Conservation (phyloP, 1,140 invertebrate species). For the Lasioglossum albipes region DNA sequence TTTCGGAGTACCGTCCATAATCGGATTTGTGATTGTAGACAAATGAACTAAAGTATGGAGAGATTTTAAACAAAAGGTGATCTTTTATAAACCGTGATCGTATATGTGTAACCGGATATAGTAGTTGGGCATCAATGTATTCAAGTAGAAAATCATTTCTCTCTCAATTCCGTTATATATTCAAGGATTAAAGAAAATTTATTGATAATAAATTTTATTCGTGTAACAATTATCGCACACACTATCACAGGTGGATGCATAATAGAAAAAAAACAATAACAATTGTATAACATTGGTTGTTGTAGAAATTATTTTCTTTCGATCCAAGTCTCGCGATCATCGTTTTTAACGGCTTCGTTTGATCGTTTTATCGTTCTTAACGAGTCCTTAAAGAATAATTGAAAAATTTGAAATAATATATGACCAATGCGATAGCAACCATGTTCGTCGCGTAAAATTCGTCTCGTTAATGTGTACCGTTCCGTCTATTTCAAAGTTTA, state of each 20-base stretch:
- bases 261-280: neutral
- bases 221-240: neutral
- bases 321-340: constrained; percentile 54
- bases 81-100: constrained; percentile 1
- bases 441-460: constrained; percentile 39
- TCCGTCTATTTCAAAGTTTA: constrained; percentile 66
- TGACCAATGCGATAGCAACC: constrained; percentile 37
- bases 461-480: constrained; percentile 52
- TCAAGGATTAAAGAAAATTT: neutral
- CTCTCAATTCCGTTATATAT: neutral
- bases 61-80: neutral
- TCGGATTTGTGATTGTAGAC: constrained; percentile 14
- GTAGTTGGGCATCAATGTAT: neutral
- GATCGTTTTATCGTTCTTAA: constrained; percentile 28
- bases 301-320: constrained; percentile 5
- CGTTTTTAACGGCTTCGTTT: constrained; percentile 15
- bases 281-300: neutral
- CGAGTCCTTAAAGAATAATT: constrained; percentile 29
- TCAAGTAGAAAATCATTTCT: neutral
- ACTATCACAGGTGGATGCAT: neutral
- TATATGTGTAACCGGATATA: neutral
- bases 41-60: neutral
- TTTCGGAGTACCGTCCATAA: constrained; percentile 19
- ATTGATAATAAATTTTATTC: constrained; percentile 13
- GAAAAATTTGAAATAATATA: constrained; percentile 11